A percentile compares a stretch with the other conserved stretches of the same genome.
Evolutionary conservation across 2,888 invertebrate species (phyloP).

Genomic region (Polydrusus tereticollis): DNA sequence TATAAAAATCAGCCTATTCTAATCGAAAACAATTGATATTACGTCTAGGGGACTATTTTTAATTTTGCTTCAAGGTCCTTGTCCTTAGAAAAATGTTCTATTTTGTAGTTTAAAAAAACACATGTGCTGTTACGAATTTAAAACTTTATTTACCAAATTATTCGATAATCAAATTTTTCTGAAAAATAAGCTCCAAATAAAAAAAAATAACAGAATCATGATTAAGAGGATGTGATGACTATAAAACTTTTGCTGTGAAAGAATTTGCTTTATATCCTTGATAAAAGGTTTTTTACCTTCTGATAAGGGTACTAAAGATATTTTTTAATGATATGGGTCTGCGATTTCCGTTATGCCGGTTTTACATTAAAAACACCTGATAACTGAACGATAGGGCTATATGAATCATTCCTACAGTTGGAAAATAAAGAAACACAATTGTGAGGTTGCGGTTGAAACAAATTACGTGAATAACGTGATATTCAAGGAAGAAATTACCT

Average conservation of each 20-base stretch:
- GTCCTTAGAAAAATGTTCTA: not conserved
- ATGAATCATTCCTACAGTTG: not conserved
- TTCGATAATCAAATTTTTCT: no score
- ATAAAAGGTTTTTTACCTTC: conserved; percentile 30
- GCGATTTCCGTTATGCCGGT: not conserved
- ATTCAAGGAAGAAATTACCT: conserved; percentile 12
- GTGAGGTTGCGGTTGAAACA: not conserved
- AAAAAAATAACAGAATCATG: no score
- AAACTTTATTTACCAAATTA: no score
- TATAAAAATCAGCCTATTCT: not conserved
- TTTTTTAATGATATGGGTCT: conserved; percentile 2
- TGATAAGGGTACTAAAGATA: not conserved
- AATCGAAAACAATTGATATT: not conserved
- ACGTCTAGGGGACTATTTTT: conserved; percentile 1
- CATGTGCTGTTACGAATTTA: no score
- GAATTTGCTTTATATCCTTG: not conserved
- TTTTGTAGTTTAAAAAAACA: not conserved
- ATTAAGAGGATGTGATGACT: not conserved
- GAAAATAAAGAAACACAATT: not conserved
- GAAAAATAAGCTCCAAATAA: no score
- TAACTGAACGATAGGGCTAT: not conserved
- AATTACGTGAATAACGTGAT: conserved; percentile 8
- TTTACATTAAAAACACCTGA: conserved; percentile 4
- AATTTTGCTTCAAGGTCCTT: not conserved
- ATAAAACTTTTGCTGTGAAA: not conserved